phyloP scores from a whole-genome alignment of 2,113 vertebrate genomes.

The Oncorhynchus masou region DNA sequence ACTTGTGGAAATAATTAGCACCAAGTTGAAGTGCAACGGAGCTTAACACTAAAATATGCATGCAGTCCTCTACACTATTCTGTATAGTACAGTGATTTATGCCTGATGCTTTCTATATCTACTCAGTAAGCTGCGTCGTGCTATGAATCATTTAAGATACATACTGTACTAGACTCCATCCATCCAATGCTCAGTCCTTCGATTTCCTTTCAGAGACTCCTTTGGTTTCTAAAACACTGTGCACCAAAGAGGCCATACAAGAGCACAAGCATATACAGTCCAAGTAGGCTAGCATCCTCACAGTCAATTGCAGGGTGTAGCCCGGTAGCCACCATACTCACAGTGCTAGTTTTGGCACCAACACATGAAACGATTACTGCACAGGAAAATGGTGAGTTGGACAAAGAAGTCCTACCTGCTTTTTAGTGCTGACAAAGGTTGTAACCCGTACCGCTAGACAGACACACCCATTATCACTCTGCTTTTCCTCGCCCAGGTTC shows the following conservation, averaged over 20 bases:
- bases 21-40: not conserved
- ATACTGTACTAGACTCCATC: not conserved
- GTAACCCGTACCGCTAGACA: conserved; percentile 5
- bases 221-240: not conserved
- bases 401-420: not conserved
- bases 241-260: too few species aligned
- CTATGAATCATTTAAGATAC: conserved; percentile 1
- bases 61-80: not conserved
- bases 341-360: not conserved
- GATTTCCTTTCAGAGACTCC: not conserved
- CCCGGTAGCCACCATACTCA: not conserved
- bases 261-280: too few species aligned
- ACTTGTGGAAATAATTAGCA: conserved; percentile 13
- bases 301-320: not conserved
- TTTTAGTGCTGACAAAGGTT: not conserved
- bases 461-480: conserved; percentile 5
- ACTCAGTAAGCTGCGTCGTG: not conserved
- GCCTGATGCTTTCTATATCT: not conserved
- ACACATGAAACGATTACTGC: not conserved
- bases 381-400: not conserved
- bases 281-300: not conserved
- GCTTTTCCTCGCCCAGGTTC: not conserved
- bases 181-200: not conserved
- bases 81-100: not conserved
- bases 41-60: conserved; percentile 21